Evolutionary conservation across 2,888 invertebrate genomes (phyloP).

Genomic region (Abrostola tripartita): DNA sequence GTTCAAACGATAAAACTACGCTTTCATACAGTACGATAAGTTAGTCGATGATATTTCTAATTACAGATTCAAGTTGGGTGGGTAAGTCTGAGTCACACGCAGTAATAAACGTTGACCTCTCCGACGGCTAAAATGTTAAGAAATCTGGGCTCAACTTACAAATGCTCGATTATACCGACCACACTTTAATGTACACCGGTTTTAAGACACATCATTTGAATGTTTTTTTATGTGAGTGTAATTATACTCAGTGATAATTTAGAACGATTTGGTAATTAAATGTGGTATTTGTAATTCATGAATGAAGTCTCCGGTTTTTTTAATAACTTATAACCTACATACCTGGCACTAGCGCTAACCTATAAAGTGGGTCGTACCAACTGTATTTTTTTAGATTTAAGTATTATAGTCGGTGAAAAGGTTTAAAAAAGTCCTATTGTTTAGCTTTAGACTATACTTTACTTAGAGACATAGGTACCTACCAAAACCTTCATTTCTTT

Average conservation of each 20-base stretch:
- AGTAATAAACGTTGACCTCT: conserved; percentile 19
- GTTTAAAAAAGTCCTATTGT: no score
- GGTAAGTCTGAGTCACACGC: conserved; percentile 38
- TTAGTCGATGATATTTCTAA: conserved; percentile 35
- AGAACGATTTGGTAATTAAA: no score
- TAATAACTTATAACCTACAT: no score
- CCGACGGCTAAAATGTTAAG: conserved; percentile 8
- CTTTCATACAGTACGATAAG: conserved; percentile 7
- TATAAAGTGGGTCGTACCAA: no score
- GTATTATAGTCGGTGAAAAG: no score
- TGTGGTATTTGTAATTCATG: neutral
- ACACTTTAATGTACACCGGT: conserved; percentile 38
- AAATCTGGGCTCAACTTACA: conserved; percentile 31
- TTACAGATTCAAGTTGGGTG: conserved; percentile 35
- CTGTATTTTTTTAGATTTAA: no score
- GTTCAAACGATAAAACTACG: conserved; percentile 1
- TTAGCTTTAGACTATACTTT: no score
- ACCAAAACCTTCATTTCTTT: no score
- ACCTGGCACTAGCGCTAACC: no score
- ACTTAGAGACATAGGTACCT: no score
- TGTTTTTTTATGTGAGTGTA: neutral
- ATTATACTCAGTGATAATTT: neutral
- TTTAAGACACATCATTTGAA: conserved; percentile 22
- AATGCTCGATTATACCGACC: conserved; percentile 12
- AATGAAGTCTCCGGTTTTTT: neutral